Evolutionary conservation across 1,140 invertebrate species (phyloP), one percentile per base, ranked within the genome.

Genomic region (Vanessa tameamea): DNA sequence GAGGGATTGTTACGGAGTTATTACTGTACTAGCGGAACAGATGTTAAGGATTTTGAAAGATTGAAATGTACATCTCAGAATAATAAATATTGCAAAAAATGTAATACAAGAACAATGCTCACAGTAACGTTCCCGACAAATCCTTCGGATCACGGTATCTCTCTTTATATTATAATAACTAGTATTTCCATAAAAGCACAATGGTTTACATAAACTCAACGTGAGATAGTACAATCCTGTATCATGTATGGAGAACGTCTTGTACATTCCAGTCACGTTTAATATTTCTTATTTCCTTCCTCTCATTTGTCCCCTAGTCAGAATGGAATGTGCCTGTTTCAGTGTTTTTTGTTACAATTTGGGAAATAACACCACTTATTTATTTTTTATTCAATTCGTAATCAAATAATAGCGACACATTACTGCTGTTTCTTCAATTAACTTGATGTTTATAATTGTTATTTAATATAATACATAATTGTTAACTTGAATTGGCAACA

Each of bases 271-370:
- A 84, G 88, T 90, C 90, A 92, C 90, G 90, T 92, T 87, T 90
- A 89, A 91, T 91, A 92, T 92, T 92, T 92, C 89, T 91, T 92
- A 92, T 92, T 90, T 90, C 86, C 86, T 91, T 88, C 86, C 87
- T 85, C 87, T 92, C 90, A 92, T 92, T 90, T 90, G 87, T 91
- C 82, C 87, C 82, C 86, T 77, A 89, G 79, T 86, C 84, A 81
- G 82, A 88, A 91, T 87, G 79, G 82, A 82, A 86, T 89, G 86
- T 88, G 87, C 77, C 72, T 84, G 82, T 85, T 84, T 79, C 78
- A 79, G 77, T 83, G 81, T 87, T 88, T 90, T 87, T 88, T 86
- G 72, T 82, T 86, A 74, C 78, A 82, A 79, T 76, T 82, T 69
- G 12, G 64, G 72, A 57, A 74, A 76, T 64, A 71, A 68, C 59